These are phyloP conservation scores for Temnothorax longispinosus DNA, from an alignment of 1,140 invertebrate species.

Conservation along the genomic window DNA sequence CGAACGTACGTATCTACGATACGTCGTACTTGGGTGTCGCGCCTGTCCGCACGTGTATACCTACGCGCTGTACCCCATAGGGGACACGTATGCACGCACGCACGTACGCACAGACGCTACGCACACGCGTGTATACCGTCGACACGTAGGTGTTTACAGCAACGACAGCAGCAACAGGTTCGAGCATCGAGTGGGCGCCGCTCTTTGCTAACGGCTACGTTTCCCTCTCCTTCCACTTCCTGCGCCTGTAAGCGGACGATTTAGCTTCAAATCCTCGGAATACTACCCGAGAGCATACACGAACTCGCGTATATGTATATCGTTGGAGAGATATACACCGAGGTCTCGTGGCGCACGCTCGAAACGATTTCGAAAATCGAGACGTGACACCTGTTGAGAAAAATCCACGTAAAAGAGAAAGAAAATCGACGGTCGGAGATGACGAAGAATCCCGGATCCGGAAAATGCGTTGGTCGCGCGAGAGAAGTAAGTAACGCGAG, in stretches of 20 bases:
- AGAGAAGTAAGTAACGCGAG: not conserved
- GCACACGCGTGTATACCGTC: not conserved
- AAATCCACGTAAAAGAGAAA: not conserved
- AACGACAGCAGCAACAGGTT: conserved; percentile 78
- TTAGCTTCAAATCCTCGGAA: conserved; percentile 71
- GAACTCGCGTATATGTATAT: not conserved
- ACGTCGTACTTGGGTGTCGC: conserved; percentile 41
- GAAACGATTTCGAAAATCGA: not conserved
- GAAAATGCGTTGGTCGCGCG: not conserved
- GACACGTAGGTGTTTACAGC: conserved; percentile 57
- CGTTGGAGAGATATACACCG: not conserved
- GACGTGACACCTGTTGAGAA: not conserved
- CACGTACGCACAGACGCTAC: not conserved
- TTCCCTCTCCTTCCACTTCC: conserved; percentile 63
- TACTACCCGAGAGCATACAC: conserved; percentile 62
- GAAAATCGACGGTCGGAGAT: not conserved
- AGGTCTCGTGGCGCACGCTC: not conserved
- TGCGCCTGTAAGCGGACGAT: conserved; percentile 67
- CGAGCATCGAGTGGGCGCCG: conserved; percentile 82
- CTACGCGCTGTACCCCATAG: conserved; percentile 33
- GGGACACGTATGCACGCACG: not conserved
- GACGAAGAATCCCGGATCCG: not conserved
- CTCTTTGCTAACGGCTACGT: conserved; percentile 78
- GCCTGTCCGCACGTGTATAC: conserved; percentile 52
- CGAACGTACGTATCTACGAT: conserved; percentile 57